phyloP scores from a whole-genome alignment of 1,140 invertebrate species.

The Nephotettix cincticeps region DNA sequence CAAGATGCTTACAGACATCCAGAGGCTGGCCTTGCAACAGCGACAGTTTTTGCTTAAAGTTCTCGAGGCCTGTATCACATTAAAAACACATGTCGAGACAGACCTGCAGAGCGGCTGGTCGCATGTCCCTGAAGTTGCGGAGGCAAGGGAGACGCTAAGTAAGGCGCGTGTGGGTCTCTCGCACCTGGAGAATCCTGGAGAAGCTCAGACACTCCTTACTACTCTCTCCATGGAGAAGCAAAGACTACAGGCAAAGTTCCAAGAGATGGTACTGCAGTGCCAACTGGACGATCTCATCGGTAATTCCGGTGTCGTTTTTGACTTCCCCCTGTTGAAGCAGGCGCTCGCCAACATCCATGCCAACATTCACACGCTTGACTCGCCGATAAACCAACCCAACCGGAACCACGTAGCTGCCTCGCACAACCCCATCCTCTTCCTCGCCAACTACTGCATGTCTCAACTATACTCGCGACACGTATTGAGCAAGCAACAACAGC shows the following conservation, averaged over 20 bases:
- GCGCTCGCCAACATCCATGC: constrained; percentile 60
- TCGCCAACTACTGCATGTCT: constrained; percentile 72
- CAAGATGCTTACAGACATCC: constrained; percentile 61
- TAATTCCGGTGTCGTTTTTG: constrained; percentile 62
- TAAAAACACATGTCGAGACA: constrained; percentile 70
- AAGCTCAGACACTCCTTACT: constrained; percentile 57
- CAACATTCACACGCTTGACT: constrained; percentile 58
- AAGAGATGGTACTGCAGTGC: constrained; percentile 69
- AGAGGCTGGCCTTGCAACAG: constrained; percentile 63
- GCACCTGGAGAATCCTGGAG: constrained; percentile 55
- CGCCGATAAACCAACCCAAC: constrained; percentile 27
- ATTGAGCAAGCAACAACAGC: constrained; percentile 55
- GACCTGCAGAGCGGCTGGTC: constrained; percentile 66
- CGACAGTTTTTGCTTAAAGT: constrained; percentile 69
- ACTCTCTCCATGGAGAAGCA: constrained; percentile 61
- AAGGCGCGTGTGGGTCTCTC: constrained; percentile 60
- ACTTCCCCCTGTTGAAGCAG: constrained; percentile 63
- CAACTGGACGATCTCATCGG: constrained; percentile 68
- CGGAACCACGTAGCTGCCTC: constrained; percentile 31
- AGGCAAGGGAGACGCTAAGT: constrained; percentile 60
- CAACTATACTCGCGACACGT: constrained; percentile 69
- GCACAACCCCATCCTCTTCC: constrained; percentile 59
- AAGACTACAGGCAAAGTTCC: constrained; percentile 62
- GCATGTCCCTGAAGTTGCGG: constrained; percentile 61
- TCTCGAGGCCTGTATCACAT: constrained; percentile 67